phyloP scores from a whole-genome alignment of 1,140 invertebrate genomes.

The Eubasilissa regina region DNA sequence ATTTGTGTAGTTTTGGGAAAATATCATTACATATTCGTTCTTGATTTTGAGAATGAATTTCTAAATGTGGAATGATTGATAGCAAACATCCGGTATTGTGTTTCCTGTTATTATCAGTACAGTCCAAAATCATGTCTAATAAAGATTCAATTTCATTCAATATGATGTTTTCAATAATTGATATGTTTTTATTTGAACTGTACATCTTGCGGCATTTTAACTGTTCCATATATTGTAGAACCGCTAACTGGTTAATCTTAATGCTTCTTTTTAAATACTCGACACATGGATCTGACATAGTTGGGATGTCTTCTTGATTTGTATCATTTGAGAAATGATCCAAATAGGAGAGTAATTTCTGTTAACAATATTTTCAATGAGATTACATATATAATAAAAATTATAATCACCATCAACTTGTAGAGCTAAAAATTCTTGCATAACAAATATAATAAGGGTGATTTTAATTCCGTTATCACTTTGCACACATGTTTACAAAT shows the following conservation, averaged over 20 bases:
- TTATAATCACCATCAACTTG: neutral
- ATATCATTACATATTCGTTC: constrained; percentile 39
- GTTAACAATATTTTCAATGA: constrained; percentile 19
- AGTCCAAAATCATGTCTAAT: constrained; percentile 44
- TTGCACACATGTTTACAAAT: too few species aligned
- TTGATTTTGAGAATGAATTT: constrained; percentile 29
- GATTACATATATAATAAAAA: neutral
- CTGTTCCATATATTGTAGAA: constrained; percentile 41
- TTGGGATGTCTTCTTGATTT: neutral
- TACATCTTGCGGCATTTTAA: constrained; percentile 25
- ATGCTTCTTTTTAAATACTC: constrained; percentile 44
- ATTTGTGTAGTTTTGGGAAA: constrained; percentile 47
- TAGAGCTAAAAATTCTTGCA: too few species aligned
- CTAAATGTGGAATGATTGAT: constrained; percentile 44
- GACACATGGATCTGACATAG: constrained; percentile 32
- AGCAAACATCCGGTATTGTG: constrained; percentile 43
- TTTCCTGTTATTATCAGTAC: constrained; percentile 40
- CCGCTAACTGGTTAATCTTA: constrained; percentile 24
- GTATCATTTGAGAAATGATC: constrained; percentile 12
- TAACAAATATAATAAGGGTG: too few species aligned
- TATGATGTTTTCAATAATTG: constrained; percentile 37
- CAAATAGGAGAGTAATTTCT: constrained; percentile 49
- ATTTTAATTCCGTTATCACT: too few species aligned
- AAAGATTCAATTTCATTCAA: constrained; percentile 40
- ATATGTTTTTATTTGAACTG: neutral